Evolutionary conservation across 2,888 invertebrate genomes (phyloP), one percentile per base, ranked within the genome.

Genomic region (Tigriopus californicus): DNA sequence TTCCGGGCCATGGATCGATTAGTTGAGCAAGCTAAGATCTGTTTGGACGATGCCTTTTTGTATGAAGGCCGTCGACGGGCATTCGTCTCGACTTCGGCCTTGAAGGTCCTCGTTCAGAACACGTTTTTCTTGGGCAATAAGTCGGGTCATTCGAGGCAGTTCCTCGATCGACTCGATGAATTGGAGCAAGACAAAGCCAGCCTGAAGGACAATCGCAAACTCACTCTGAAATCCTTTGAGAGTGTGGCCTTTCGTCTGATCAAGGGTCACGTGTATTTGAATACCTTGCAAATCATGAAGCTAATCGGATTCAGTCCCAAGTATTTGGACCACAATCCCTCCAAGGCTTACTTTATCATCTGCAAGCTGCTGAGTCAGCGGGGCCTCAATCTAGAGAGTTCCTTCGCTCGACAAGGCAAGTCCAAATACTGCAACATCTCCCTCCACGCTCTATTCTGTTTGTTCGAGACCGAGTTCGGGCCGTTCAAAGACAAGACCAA

Each of bases 11-110:
- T 57, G 22, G 57, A 57, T 40, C 22, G 20, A 15, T 20, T 57
- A 10, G 15, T 57, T 6, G 46, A 22, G 24, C 22, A 57, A n/a
- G 20, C 47, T 3, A 25, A 46, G n/a, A 20, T 57, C 13, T 46
- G 22, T 20, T 11, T 58, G 24, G 49, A 58, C 13, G 40, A 58
- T n/a, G 58, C 58, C 18, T 58, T 58, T 22, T 33, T 58, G 15
- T 58, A 49, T 25, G 48, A 58, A 25, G 58, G 58, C 22, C 20
- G 48, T 18, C 20, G 15, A 15, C 22, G 47, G 11, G 25, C 22
- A 11, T 58, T 33, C 33, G 33, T 58, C 8, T 58, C 58, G n/a
- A 49, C 33, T 47, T n/a, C 20, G 10, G 58, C 58, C 49, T 18
- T 58, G 13, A 58, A 33, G 58, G 54, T 54, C 15, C 54, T 54